These are phyloP conservation scores for Spodoptera frugiperda DNA, from an alignment of 1,140 invertebrate genomes.

Conservation along the genomic window DNA sequence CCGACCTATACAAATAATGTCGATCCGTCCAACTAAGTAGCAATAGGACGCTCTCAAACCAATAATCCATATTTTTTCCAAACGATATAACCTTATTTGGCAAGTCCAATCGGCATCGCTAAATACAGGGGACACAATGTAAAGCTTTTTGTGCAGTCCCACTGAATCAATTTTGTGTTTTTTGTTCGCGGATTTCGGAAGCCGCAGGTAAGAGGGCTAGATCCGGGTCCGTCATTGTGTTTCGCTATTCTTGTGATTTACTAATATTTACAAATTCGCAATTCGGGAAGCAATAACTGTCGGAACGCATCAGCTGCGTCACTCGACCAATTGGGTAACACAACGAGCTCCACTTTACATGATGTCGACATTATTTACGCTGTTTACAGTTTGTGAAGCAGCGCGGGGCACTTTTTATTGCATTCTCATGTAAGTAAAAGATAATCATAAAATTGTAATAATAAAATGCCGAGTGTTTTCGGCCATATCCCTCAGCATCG, in stretches of 20 bases:
- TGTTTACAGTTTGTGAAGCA: conserved; percentile 30
- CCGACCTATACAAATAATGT: conserved; percentile 44
- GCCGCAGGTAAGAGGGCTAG: conserved; percentile 82
- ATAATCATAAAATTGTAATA: conserved; percentile 27
- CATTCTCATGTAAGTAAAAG: conserved; percentile 5
- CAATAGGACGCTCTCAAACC: conserved; percentile 67
- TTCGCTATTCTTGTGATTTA: conserved; percentile 70
- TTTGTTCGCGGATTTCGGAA: conserved; percentile 81
- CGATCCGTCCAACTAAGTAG: conserved; percentile 52
- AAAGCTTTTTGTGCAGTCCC: conserved; percentile 71
- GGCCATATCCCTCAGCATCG: neutral
- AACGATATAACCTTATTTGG: conserved; percentile 82
- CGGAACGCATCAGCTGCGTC: conserved; percentile 78
- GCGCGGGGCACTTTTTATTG: conserved; percentile 30
- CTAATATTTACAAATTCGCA: conserved; percentile 83
- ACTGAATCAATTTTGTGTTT: conserved; percentile 80
- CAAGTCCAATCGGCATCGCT: conserved; percentile 71
- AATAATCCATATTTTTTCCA: conserved; percentile 81
- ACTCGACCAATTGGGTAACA: conserved; percentile 70
- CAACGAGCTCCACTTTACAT: conserved; percentile 49
- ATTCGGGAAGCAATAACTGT: conserved; percentile 80
- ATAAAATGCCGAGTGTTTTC: conserved; percentile 28
- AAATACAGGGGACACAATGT: conserved; percentile 76
- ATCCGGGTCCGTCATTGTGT: conserved; percentile 79
- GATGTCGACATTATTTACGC: conserved; percentile 45